These are phyloP conservation scores for Tipula helvola DNA, from an alignment of 2,888 invertebrate species.

Conservation along the genomic window DNA sequence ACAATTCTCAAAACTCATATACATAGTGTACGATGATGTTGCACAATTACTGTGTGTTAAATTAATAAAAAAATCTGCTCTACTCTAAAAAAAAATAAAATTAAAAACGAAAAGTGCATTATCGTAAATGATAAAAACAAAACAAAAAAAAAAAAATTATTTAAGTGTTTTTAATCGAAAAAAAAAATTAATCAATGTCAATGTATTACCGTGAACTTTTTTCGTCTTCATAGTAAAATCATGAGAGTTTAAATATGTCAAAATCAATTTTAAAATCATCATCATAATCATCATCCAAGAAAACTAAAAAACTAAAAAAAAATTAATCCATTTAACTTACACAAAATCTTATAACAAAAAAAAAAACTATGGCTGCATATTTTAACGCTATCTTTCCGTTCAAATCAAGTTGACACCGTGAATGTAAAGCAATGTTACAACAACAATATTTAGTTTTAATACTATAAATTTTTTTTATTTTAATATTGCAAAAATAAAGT, in stretches of 20 bases:
- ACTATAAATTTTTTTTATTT: not conserved
- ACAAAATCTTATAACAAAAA: not conserved
- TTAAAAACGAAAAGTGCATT: not conserved
- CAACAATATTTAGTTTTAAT: not conserved
- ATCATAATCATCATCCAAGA: not conserved
- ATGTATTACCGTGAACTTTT: not conserved
- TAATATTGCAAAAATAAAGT: not conserved
- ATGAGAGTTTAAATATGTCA: not conserved
- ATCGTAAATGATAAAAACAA: not conserved
- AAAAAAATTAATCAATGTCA: not conserved
- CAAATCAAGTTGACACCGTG: slow-evolving; percentile 13
- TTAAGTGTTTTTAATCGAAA: not conserved
- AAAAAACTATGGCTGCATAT: slow-evolving; percentile 10
- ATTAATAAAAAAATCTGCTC: not conserved
- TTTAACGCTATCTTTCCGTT: slow-evolving; percentile 14
- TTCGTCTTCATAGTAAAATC: not conserved
- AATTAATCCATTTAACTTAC: not conserved
- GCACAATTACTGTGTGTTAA: not conserved
- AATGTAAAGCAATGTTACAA: slow-evolving; percentile 11
- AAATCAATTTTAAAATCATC: not conserved
- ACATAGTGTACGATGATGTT: not conserved
- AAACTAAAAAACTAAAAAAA: not conserved
- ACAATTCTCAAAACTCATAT: not conserved
- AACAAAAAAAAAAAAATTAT: not conserved
- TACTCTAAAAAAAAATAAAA: not conserved